Percentiles rank a stretch among this genome's conserved stretches.
phyloP scores from a whole-genome alignment of 2,888 invertebrate genomes.

The Xylophagus ater region DNA sequence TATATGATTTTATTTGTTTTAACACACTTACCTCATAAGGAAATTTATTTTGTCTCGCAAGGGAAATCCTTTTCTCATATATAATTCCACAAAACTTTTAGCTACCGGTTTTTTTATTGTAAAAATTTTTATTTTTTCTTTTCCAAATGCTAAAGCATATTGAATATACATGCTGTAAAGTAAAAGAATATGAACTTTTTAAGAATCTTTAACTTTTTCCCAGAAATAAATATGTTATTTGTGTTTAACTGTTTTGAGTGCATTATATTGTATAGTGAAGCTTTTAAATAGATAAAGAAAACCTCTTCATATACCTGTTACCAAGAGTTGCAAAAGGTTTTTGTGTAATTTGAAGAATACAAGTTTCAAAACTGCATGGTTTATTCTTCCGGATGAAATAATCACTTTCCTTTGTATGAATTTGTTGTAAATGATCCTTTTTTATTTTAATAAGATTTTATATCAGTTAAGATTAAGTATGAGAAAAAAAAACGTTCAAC shows the following conservation, averaged over 20 bases:
- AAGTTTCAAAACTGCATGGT: constrained; percentile 9
- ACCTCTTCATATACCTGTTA: constrained; percentile 7
- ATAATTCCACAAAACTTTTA: constrained; percentile 12
- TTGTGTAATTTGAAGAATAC: constrained; percentile 6
- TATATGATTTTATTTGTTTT: too few species aligned
- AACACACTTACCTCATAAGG: constrained; percentile 9
- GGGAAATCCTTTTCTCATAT: constrained; percentile 14
- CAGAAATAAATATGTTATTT: too few species aligned
- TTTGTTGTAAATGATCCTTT: constrained; percentile 10
- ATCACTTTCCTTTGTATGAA: constrained; percentile 5
- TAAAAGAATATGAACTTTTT: too few species aligned
- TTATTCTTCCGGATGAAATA: constrained; percentile 10
- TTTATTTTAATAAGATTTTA: not conserved
- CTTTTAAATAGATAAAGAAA: too few species aligned
- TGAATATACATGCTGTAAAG: constrained; percentile 14
- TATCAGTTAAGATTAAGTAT: not conserved
- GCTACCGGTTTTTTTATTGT: constrained; percentile 9
- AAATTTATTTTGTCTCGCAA: constrained; percentile 11
- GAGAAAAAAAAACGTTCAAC: not conserved
- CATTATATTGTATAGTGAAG: too few species aligned
- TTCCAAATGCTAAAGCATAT: constrained; percentile 10
- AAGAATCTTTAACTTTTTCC: too few species aligned
- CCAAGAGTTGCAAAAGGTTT: constrained; percentile 11
- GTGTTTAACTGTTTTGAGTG: too few species aligned
- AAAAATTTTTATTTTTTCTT: constrained; percentile 4